Conservation (phyloP, 2,113 vertebrate species). For the Scophthalmus maximus region DNA sequence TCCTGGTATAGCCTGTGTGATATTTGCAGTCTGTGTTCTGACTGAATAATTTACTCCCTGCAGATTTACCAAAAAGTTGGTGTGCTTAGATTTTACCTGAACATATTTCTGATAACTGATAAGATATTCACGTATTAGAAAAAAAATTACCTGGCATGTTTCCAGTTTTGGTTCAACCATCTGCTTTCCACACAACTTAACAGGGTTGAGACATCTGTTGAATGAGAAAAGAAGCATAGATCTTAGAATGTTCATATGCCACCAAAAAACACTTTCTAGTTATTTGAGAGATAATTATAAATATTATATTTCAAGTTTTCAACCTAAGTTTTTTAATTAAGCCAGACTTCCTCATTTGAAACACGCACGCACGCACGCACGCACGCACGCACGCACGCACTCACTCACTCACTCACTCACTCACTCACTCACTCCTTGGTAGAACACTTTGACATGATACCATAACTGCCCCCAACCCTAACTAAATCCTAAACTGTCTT, state of each 20-base stretch:
- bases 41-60: not conserved
- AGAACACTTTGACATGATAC: no score
- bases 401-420: no score
- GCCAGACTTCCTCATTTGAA: not conserved
- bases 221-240: not conserved
- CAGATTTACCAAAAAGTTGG: not conserved
- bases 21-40: not conserved
- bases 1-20: not conserved
- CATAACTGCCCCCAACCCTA: no score
- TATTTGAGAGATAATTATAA: no score
- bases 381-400: no score
- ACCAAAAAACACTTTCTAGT: not conserved
- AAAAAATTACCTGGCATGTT: conserved; percentile 40
- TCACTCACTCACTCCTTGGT: no score
- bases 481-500: no score
- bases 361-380: not conserved
- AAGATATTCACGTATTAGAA: not conserved
- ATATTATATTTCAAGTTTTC: no score
- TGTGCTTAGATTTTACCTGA: not conserved
- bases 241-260: no score
- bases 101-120: not conserved
- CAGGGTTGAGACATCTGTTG: conserved; percentile 55
- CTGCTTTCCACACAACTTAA: conserved; percentile 13
- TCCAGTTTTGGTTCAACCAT: conserved; percentile 12
- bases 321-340: not conserved